These are phyloP conservation scores for Dermatophagoides farinae DNA, from an alignment of 1,140 invertebrate genomes.

Conservation along the genomic window DNA sequence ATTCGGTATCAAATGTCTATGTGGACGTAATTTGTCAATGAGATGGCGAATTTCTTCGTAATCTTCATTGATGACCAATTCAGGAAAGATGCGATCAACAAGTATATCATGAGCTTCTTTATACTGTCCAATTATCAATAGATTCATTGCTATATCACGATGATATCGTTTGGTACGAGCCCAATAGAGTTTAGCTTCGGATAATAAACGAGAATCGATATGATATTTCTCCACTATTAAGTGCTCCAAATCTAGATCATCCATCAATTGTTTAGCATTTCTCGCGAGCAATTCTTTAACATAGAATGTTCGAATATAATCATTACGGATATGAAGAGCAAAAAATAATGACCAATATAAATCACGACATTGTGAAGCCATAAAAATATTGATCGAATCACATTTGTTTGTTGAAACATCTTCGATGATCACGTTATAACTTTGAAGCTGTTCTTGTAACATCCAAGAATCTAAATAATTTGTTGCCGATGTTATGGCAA, in stretches of 20 bases:
- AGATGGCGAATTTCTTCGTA: background rate
- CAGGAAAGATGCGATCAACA: conserved; percentile 9
- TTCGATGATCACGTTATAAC: conserved; percentile 10
- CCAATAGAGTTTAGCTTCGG: conserved; percentile 9
- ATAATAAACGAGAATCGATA: conserved; percentile 1
- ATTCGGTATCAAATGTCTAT: conserved; percentile 3
- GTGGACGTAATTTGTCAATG: conserved; percentile 1
- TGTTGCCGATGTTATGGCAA: background rate
- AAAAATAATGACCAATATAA: conserved; percentile 13
- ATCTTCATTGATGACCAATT: conserved; percentile 10
- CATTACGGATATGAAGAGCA: conserved; percentile 14
- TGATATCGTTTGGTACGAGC: background rate
- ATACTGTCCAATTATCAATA: conserved; percentile 3
- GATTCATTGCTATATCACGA: background rate
- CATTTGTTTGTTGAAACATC: background rate
- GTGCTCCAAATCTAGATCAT: background rate
- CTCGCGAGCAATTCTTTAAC: conserved; percentile 4
- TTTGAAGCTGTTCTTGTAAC: conserved; percentile 12
- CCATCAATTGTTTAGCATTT: background rate
- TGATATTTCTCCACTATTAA: conserved; percentile 4
- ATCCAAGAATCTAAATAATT: conserved; percentile 16
- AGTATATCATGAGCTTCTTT: conserved; percentile 8
- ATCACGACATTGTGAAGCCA: conserved; percentile 11
- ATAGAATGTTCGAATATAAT: conserved; percentile 4
- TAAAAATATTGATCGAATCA: conserved; percentile 9